phyloP scores from a whole-genome alignment of 1,140 invertebrate genomes.

The Scylla paramamosain region DNA sequence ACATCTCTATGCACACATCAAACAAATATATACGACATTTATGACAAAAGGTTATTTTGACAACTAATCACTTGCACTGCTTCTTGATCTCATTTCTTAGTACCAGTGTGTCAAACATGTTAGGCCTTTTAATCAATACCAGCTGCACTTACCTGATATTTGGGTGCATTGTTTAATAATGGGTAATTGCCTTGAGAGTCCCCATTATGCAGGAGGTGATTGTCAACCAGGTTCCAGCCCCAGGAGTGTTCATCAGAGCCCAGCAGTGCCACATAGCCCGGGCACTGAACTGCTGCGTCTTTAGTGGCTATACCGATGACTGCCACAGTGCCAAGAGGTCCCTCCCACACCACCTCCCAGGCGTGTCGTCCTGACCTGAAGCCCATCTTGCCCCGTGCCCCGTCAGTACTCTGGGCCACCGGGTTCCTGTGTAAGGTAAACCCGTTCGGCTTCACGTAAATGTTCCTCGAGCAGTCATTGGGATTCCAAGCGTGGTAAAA shows the following conservation, averaged over 20 bases:
- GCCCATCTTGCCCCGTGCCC: conserved; percentile 95
- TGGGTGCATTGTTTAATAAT: conserved; percentile 96
- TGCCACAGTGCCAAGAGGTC: conserved; percentile 96
- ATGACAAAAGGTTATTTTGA: too few species aligned
- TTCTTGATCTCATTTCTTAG: too few species aligned
- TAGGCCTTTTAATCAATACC: neutral
- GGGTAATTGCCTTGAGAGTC: conserved; percentile 98
- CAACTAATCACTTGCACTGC: too few species aligned
- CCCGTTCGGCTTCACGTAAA: conserved; percentile 97
- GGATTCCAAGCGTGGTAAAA: conserved; percentile 98
- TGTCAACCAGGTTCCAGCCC: conserved; percentile 99
- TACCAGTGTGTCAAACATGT: too few species aligned
- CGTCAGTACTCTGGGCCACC: conserved; percentile 99
- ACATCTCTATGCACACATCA: too few species aligned
- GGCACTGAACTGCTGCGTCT: conserved; percentile 92
- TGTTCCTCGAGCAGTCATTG: conserved; percentile 97
- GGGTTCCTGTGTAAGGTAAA: conserved; percentile 99
- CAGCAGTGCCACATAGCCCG: conserved; percentile 96
- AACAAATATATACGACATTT: too few species aligned
- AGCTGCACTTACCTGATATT: conserved; percentile 90
- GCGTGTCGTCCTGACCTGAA: conserved; percentile 96
- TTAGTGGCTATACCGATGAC: conserved; percentile 97
- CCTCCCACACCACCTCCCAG: conserved; percentile 99
- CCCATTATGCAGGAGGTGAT: conserved; percentile 97
- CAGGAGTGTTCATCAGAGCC: conserved; percentile 98